Evolutionary conservation across 2,113 vertebrate genomes (phyloP).

Genomic region (Cercocebus atys): DNA sequence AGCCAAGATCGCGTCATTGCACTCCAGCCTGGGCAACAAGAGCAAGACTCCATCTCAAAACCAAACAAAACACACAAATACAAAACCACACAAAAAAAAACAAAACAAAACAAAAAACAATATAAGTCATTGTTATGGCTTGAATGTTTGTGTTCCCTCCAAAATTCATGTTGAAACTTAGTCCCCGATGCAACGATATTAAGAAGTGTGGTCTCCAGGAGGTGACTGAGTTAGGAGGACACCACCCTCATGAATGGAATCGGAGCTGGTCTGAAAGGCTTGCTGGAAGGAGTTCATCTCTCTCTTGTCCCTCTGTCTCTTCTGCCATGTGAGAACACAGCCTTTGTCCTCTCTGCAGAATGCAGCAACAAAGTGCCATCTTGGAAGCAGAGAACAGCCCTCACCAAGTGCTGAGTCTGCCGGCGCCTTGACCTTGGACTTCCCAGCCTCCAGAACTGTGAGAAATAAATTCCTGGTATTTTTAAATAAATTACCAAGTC

Average conservation of each 20-base stretch:
- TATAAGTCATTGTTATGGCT: not conserved
- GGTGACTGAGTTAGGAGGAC: not conserved
- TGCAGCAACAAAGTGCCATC: not conserved
- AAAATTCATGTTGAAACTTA: not conserved
- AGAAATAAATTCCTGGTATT: not conserved
- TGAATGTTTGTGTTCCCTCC: not conserved
- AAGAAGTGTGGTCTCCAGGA: not conserved
- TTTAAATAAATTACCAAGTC: not conserved
- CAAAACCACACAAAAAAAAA: no score
- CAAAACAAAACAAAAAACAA: no score
- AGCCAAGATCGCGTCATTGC: no score
- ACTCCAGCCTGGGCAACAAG: not conserved
- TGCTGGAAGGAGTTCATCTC: not conserved
- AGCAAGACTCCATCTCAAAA: not conserved
- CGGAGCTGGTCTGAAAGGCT: not conserved
- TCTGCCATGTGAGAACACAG: not conserved
- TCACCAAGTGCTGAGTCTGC: not conserved
- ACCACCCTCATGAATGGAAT: not conserved
- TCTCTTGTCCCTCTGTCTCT: not conserved
- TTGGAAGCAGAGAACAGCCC: not conserved
- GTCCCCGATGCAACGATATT: not conserved
- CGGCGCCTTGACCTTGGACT: not conserved
- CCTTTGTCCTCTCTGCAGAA: not conserved
- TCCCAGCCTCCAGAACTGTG: not conserved
- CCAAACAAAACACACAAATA: no score